phyloP scores from a whole-genome alignment of 1,140 invertebrate genomes.

The Gryllus bimaculatus region DNA sequence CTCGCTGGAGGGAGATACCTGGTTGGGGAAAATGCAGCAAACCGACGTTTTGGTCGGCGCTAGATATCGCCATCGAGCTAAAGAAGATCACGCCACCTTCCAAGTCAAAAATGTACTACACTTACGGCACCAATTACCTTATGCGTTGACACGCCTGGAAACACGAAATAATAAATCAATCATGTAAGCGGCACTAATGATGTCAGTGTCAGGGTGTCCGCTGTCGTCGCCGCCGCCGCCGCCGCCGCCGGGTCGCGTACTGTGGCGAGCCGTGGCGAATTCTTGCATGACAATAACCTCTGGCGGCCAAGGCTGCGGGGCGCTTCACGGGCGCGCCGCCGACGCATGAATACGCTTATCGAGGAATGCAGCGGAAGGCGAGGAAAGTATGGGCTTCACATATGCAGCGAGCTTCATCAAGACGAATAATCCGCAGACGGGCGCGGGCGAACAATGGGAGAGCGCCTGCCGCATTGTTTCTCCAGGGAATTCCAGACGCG shows the following conservation, averaged over 20 bases:
- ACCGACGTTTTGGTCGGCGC: too few relatives aligned
- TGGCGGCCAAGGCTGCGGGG: background rate
- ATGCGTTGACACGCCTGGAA: too few relatives aligned
- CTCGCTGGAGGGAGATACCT: too few relatives aligned
- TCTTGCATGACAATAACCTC: background rate
- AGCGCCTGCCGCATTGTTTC: background rate
- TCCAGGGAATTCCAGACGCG: background rate
- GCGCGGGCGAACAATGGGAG: too few relatives aligned
- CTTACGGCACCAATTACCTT: too few relatives aligned
- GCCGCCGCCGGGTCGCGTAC: too few relatives aligned
- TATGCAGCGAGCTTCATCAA: background rate
- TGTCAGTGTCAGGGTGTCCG: background rate
- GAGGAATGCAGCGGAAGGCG: background rate
- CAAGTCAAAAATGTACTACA: too few relatives aligned
- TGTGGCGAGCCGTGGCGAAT: background rate
- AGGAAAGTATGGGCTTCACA: background rate
- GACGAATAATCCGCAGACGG: background rate
- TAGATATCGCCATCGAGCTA: too few relatives aligned
- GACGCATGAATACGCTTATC: background rate
- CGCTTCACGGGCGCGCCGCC: too few relatives aligned
- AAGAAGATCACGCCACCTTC: too few relatives aligned
- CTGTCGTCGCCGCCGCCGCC: background rate
- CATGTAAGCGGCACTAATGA: background rate
- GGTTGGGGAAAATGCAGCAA: too few relatives aligned
- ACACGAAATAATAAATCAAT: too few relatives aligned